Base-by-base conservation (phyloP, 1,140 invertebrate species). In the Andrena cerasifolii region DNA sequence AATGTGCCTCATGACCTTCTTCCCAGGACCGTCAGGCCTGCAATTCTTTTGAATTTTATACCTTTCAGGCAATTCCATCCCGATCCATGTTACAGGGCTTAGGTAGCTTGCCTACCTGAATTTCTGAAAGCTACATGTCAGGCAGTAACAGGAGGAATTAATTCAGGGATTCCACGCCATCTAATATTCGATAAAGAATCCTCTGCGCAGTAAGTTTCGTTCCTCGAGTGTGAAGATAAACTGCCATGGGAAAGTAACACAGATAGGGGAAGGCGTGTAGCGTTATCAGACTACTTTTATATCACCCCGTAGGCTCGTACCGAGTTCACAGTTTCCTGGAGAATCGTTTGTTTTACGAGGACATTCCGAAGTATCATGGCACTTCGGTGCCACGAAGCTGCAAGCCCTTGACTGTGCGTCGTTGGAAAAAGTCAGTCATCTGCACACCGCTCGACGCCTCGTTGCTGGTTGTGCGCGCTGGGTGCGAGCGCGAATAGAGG, bases 241-340 rank as follows among this genome's bases (percentile, higher is more conserved):
- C 43, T 54, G 7, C 26, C 45, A 24, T 18, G 26, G 10, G 10
- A n/a, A 2, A 21, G 36, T 21, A 51, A 36, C 47, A 10, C 1
- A 63, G 49, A 36, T 56, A 49, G 31, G 33, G 14, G 59, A 12
- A 36, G 26, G 18, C 18, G 18, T 26, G 21, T 47, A 47, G 31
- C 62, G 28, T 74, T 80, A 79, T 78, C 66, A 56, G 45, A 28
- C 45, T 66, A 26, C 6, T 79, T 66, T 61, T 53, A 56, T 66
- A 40, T 28, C 58, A 10, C 43, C 40, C 28, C 7, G 26, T 72
- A 72, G 40, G 68, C 45, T 73, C 31, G 43, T 61, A 49, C 18
- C 40, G 56, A 49, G 31, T 63, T 62, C 45, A 49, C 58, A 40
- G 28, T 40, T 63, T 63, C 26, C 45, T 28, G 31, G 21, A 40